Base-by-base conservation (phyloP, 1,140 invertebrate species). In the Caenorhabditis briggsae region DNA sequence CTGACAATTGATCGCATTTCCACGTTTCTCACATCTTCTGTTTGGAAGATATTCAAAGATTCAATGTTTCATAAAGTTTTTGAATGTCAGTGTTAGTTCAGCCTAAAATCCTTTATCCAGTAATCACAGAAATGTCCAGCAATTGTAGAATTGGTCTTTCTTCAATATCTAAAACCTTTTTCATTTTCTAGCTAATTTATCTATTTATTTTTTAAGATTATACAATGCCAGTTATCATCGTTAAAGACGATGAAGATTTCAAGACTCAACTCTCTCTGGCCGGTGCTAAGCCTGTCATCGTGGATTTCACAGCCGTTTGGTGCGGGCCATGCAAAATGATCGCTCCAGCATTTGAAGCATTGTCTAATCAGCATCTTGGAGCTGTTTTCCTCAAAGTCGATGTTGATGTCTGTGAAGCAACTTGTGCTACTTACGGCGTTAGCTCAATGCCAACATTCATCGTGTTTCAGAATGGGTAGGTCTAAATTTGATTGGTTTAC, bases 391-490 rank as follows among this genome's bases (percentile, higher is more conserved):
- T 98, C 0, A 98, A 99, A 94, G 90, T 92, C 16, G 90, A 92
- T 83, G 91, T 93, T 12, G 92, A 93, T 82, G 90, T 91, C 46
- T 92, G 91, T 56, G 85, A 87, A 56, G 96, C 96, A 90, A 96
- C 96, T 46, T 96, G 97, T 2, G 94, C 95, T 33, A 93, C 93
- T 25, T 95, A 98, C 92, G 96, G 96, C 59, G 96, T 99, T 20
- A 95, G 95, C 87, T 96, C 96, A 2, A 98, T 99, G 96, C 98
- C 98, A 9, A 99, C 98, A 8, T 99, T 99, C 92, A 95, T 97
- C 87, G 97, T 99, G 91, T 98, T 96, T 92, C 95, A 95, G 88
- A 98, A 97, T 92, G 94, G 95, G 90, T 91, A 12, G 16, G 85
- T 83, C 87, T 85, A 0, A 92, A 90, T 85, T 82, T 14, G 20